These are phyloP conservation scores for Limnephilus auricula DNA, from an alignment of 2,888 invertebrate species.

Conservation along the genomic window DNA sequence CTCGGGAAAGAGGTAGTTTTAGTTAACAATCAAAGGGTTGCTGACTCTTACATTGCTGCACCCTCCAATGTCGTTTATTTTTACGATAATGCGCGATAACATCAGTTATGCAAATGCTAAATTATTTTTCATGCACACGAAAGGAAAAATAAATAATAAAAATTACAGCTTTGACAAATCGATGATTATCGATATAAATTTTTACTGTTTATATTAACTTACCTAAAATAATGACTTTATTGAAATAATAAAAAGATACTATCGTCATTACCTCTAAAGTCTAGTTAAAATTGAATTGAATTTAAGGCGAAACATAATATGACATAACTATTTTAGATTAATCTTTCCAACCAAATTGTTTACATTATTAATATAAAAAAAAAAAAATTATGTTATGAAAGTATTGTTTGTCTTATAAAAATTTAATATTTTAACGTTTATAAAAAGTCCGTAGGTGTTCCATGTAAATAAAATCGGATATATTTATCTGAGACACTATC, in stretches of 20 bases:
- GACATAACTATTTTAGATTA: no score
- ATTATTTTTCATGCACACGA: constrained; percentile 22
- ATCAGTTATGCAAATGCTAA: constrained; percentile 48
- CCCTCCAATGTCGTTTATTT: constrained; percentile 51
- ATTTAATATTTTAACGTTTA: no score
- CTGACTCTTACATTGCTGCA: constrained; percentile 32
- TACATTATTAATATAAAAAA: no score
- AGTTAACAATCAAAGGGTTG: constrained; percentile 56
- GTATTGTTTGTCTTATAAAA: no score
- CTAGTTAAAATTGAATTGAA: no score
- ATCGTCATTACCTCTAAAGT: background rate
- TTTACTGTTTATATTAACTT: background rate
- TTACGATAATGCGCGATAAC: constrained; percentile 50
- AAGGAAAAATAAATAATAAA: background rate
- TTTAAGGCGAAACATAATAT: no score
- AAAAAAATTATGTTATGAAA: no score
- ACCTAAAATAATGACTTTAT: no score
- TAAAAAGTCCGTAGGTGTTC: no score
- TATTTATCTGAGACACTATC: no score
- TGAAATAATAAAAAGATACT: background rate
- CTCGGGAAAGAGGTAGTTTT: constrained; percentile 15
- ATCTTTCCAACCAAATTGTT: no score
- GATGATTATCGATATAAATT: background rate
- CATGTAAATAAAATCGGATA: no score
- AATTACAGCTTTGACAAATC: constrained; percentile 6